Base-by-base conservation (phyloP, 1,140 invertebrate species). In the Microplitis mediator region DNA sequence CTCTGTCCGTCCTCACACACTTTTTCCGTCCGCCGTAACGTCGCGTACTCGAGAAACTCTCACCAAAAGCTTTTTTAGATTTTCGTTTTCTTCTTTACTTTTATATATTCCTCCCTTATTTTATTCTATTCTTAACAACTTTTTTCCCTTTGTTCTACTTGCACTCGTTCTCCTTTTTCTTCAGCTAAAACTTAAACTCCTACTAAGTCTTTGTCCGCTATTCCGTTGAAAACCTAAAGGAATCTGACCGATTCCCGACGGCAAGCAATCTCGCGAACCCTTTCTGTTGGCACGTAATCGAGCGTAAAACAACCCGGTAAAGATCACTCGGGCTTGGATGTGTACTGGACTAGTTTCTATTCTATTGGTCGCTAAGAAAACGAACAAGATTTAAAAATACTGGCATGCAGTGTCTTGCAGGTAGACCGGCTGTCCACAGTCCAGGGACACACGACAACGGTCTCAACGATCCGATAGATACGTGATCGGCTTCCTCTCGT, bases 261-360 rank as follows among this genome's bases (percentile, higher is more conserved):
- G 39, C 39, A 45, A 45, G 6, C 78, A 83, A 81, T 83, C 79
- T 82, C 78, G 73, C 76, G 81, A 80, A 83, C 84, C 79, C 77
- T 85, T 82, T 78, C 78, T 80, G 75, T 75, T 79, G 76, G 70
- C 75, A 76, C 72, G 80, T 84, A 86, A 85, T 84, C 78, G 80
- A 84, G 80, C 77, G 79, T 81, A 82, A 84, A 85, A 85, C 81
- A 82, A 82, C 80, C 78, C 76, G 66, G 79, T 78, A 78, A 81
- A 79, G 80, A 83, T 82, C 76, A 71, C 71, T 75, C 63, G 71
- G 58, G 39, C 67, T 16, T 56, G 35, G 13, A 39, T 45, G 36
- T 61, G 23, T 23, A 23, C 1, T 23, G 23, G 23, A 23, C 23
- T 23, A 23, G 23, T 23, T 23, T 23, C 23, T 23, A 23, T 23